A percentile compares a stretch with the other conserved stretches of the same genome.
Conservation (phyloP, 1,140 invertebrate species). For the Venturia canescens region DNA sequence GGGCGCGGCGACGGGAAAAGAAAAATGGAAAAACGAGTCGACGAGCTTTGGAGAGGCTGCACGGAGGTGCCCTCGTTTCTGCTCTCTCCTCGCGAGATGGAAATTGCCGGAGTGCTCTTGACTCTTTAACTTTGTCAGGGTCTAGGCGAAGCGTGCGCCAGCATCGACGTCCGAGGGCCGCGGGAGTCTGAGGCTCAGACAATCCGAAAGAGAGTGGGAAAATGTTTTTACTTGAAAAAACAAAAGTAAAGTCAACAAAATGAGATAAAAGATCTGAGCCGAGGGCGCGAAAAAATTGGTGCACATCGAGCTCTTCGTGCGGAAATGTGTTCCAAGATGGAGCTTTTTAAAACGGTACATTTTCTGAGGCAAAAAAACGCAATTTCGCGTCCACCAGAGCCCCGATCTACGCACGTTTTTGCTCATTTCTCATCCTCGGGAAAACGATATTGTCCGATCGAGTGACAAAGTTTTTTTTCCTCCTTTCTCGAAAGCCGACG, state of each 20-base stretch:
- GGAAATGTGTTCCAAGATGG: neutral
- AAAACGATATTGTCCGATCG: slow-evolving; percentile 5
- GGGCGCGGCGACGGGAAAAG: neutral
- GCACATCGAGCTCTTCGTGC: neutral
- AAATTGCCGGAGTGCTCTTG: slow-evolving; percentile 17
- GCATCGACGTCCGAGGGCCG: neutral
- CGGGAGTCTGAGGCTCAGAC: neutral
- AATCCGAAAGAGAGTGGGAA: neutral
- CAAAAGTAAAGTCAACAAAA: neutral
- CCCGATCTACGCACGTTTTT: neutral
- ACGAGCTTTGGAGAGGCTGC: slow-evolving; percentile 8
- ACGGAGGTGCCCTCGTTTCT: slow-evolving; percentile 5
- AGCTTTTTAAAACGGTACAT: neutral
- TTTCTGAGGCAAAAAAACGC: neutral
- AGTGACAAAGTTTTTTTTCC: neutral
- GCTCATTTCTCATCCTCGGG: neutral
- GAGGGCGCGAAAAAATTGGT: neutral
- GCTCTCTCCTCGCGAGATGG: neutral
- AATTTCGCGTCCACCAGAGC: neutral
- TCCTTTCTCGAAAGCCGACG: neutral
- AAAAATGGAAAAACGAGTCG: neutral
- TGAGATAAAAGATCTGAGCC: neutral
- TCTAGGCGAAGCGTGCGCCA: slow-evolving; percentile 9
- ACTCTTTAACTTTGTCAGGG: slow-evolving; percentile 33
- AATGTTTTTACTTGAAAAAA: neutral